Percentiles rank a stretch among this genome's conserved stretches.
Evolutionary conservation across 2,888 invertebrate species (phyloP).

Genomic region (Polydrusus pterygomalis): DNA sequence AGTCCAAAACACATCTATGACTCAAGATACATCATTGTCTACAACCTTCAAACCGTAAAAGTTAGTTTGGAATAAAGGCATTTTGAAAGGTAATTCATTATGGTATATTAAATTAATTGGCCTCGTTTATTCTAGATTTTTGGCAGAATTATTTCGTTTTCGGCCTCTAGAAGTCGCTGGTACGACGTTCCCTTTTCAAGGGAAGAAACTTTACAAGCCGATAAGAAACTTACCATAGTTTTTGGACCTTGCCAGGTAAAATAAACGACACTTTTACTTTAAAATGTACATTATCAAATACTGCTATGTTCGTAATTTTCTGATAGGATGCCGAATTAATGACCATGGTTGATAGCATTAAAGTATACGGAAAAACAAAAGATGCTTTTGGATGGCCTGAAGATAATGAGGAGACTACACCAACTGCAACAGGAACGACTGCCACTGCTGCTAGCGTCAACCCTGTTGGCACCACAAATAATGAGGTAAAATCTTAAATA

Average conservation of each 20-base stretch:
- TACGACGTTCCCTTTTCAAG: conserved; percentile 95
- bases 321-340: conserved; percentile 88
- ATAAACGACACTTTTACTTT: not conserved
- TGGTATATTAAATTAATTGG: not conserved
- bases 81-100: too few relatives aligned
- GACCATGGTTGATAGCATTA: conserved; percentile 95
- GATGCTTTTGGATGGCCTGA: conserved; percentile 98
- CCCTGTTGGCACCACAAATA: conserved; percentile 1
- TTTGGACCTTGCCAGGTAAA: conserved; percentile 80
- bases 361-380: conserved; percentile 94
- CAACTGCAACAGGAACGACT: conserved; percentile 63
- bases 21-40: too few relatives aligned
- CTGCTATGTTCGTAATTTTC: not conserved
- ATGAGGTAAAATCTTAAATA: conserved; percentile 30
- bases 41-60: too few relatives aligned
- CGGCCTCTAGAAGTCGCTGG: conserved; percentile 86
- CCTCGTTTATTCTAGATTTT: conserved; percentile 58
- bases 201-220: conserved; percentile 94
- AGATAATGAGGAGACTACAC: conserved; percentile 85
- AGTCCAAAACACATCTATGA: too few relatives aligned
- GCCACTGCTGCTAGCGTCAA: conserved; percentile 18
- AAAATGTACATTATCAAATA: too few relatives aligned
- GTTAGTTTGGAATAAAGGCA: too few relatives aligned
- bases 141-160: conserved; percentile 64
- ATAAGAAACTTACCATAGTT: conserved; percentile 89